Conservation (phyloP, 2,888 invertebrate genomes). For the Sericinus montela region DNA sequence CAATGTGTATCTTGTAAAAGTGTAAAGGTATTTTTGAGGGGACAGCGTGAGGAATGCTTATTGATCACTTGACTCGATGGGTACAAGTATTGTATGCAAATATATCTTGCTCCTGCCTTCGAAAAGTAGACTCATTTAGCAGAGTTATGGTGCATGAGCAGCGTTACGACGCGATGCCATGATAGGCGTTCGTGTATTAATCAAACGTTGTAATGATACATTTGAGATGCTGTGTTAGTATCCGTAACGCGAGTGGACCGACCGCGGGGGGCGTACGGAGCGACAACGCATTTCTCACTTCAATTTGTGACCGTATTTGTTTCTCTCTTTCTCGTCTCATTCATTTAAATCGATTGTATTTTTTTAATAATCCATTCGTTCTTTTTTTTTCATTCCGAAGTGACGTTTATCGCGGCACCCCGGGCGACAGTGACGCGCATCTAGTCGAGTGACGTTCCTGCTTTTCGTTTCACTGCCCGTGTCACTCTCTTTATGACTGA, state of each 20-base stretch:
- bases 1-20: no score
- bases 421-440: slow-evolving; percentile 56
- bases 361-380: slow-evolving; percentile 60
- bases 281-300: slow-evolving; percentile 74
- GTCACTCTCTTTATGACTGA: slow-evolving; percentile 71
- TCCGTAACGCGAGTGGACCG: slow-evolving; percentile 32
- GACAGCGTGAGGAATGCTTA: no score
- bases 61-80: slow-evolving; percentile 27
- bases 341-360: slow-evolving; percentile 62
- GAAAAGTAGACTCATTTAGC: slow-evolving; percentile 57
- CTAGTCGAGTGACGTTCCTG: slow-evolving; percentile 65
- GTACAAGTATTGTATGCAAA: slow-evolving; percentile 69
- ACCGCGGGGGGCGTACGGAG: slow-evolving; percentile 59
- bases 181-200: slow-evolving; percentile 56
- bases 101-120: slow-evolving; percentile 38
- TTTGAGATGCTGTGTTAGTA: slow-evolving; percentile 20
- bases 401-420: slow-evolving; percentile 74
- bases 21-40: no score
- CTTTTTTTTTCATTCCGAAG: slow-evolving; percentile 68
- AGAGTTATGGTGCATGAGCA: slow-evolving; percentile 52
- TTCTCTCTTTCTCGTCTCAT: slow-evolving; percentile 63
- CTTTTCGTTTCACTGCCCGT: slow-evolving; percentile 65
- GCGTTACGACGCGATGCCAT: slow-evolving; percentile 49
- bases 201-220: slow-evolving; percentile 58
- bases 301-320: slow-evolving; percentile 67